A percentile compares a stretch with the other conserved stretches of the same genome.
These are phyloP conservation scores for Epinephelus moara DNA, from an alignment of 2,113 vertebrate species.

Conservation along the genomic window DNA sequence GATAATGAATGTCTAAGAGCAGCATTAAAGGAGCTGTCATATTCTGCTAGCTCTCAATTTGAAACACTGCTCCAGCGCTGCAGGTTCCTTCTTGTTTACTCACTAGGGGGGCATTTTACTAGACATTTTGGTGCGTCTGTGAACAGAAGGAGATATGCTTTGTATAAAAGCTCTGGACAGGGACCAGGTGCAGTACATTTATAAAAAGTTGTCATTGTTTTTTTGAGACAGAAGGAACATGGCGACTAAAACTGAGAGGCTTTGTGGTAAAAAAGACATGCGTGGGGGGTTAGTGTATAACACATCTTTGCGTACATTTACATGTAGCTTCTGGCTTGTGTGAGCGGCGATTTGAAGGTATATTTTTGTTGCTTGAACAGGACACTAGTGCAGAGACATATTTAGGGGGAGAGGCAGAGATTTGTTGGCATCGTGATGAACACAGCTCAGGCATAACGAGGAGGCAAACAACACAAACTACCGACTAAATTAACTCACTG, in stretches of 20 bases:
- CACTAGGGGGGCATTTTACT: conserved; percentile 27
- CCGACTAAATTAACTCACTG: neutral
- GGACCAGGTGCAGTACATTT: conserved; percentile 35
- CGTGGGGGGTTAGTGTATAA: neutral
- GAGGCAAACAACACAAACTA: neutral
- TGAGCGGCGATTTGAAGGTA: neutral
- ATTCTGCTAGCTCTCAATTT: conserved; percentile 58
- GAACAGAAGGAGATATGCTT: conserved; percentile 37
- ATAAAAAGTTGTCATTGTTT: conserved; percentile 21
- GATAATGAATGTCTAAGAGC: conserved; percentile 76
- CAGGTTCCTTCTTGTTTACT: conserved; percentile 59
- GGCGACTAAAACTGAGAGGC: neutral
- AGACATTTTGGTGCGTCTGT: conserved; percentile 9
- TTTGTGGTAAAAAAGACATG: neutral
- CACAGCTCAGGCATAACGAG: neutral
- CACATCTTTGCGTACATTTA: neutral
- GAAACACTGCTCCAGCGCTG: conserved; percentile 30
- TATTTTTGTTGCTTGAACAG: neutral
- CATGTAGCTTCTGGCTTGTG: neutral
- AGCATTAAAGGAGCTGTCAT: conserved; percentile 65
- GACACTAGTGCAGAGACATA: neutral
- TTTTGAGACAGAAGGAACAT: neutral
- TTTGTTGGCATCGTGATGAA: neutral
- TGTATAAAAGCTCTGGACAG: conserved; percentile 39
- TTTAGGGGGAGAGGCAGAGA: neutral